Evolutionary conservation across 2,797 vertebrate genomes (phyloP).

Genomic region (Discoglossus pictus): DNA sequence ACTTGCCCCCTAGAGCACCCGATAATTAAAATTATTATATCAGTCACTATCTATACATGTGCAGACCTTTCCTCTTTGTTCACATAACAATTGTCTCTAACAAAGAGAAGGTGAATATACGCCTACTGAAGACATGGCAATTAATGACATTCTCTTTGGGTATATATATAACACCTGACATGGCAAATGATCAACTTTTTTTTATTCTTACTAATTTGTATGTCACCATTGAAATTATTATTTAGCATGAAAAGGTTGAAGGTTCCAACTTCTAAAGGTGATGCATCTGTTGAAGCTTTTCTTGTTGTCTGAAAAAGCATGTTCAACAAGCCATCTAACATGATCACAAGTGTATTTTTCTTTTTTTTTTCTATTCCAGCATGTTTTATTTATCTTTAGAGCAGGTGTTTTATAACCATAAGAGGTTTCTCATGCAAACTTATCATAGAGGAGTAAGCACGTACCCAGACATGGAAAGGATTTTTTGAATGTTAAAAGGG

Average conservation of each 20-base stretch:
- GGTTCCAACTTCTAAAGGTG: slow-evolving; percentile 62
- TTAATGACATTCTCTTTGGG: too few species aligned
- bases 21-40: too few species aligned
- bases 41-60: too few species aligned
- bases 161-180: too few species aligned
- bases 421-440: slow-evolving; percentile 69
- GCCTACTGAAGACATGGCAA: too few species aligned
- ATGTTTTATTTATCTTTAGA: slow-evolving; percentile 75
- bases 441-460: slow-evolving; percentile 73
- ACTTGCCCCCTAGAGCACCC: too few species aligned
- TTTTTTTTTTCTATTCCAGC: slow-evolving; percentile 67
- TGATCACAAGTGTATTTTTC: slow-evolving; percentile 74
- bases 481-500: slow-evolving; percentile 68
- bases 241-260: slow-evolving; percentile 54
- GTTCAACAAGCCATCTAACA: slow-evolving; percentile 63
- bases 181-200: too few species aligned
- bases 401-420: slow-evolving; percentile 79
- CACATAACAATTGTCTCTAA: too few species aligned
- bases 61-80: too few species aligned
- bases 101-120: too few species aligned
- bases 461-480: slow-evolving; percentile 63
- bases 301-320: slow-evolving; percentile 60
- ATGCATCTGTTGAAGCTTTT: slow-evolving; percentile 69
- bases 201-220: too few species aligned
- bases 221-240: slow-evolving; percentile 47